These are phyloP conservation scores for Catagonus wagneri DNA, from an alignment of 2,113 vertebrate genomes.

Conservation along the genomic window DNA sequence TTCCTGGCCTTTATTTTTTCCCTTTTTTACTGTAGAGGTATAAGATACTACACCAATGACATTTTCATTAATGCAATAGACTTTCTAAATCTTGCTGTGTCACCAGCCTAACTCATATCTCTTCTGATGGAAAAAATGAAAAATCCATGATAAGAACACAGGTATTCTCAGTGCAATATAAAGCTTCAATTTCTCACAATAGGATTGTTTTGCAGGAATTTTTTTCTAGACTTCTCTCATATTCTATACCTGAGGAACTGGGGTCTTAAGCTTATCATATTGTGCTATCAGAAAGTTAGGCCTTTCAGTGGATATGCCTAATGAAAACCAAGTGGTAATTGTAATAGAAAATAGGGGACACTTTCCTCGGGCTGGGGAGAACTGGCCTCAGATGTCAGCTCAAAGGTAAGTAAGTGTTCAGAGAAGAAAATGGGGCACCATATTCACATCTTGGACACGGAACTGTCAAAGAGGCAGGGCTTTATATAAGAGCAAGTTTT, in stretches of 20 bases:
- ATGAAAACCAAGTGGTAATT: constrained; percentile 48
- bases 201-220: constrained; percentile 44
- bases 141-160: not conserved
- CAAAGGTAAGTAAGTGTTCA: not conserved
- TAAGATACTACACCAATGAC: not conserved
- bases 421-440: constrained; percentile 17
- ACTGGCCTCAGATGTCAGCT: not conserved
- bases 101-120: constrained; percentile 32
- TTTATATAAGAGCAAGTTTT: not conserved
- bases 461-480: not conserved
- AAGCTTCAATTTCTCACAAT: constrained; percentile 30
- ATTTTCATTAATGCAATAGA: constrained; percentile 39
- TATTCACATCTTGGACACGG: not conserved
- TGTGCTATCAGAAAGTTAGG: constrained; percentile 1
- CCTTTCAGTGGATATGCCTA: constrained; percentile 17
- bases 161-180: constrained; percentile 25
- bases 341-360: constrained; percentile 45
- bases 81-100: constrained; percentile 53
- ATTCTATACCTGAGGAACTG: not conserved
- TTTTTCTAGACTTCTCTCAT: not conserved
- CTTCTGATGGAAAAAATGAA: constrained; percentile 65
- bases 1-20: constrained; percentile 33
- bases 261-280: not conserved
- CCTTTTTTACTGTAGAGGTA: not conserved
- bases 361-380: not conserved